A percentile compares a stretch with the other conserved stretches of the same genome.
phyloP scores from a whole-genome alignment of 2,797 vertebrate genomes.

The Antennarius maculatus region DNA sequence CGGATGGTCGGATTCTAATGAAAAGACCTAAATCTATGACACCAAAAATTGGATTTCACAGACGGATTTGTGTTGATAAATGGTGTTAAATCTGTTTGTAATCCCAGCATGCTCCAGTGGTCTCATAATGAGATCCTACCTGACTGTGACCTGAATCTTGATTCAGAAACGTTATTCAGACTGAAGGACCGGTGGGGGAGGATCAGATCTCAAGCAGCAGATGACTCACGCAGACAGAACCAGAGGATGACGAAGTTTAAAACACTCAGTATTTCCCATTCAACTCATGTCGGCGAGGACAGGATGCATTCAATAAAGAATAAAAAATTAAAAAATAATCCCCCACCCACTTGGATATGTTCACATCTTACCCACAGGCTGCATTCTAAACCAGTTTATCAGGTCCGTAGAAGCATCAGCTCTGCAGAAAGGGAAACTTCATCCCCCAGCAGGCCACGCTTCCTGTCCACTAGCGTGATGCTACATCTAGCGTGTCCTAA shows the following conservation, averaged over 20 bases:
- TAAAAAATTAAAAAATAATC: neutral
- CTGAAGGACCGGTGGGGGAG: neutral
- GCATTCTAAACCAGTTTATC: constrained; percentile 25
- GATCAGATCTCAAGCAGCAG: constrained; percentile 1
- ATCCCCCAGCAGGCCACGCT: neutral
- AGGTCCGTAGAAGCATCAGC: neutral
- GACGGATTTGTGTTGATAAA: neutral
- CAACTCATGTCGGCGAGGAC: neutral
- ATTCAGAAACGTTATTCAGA: constrained; percentile 11
- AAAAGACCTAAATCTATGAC: neutral
- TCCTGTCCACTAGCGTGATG: constrained; percentile 4
- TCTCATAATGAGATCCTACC: constrained; percentile 27
- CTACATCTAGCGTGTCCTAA: constrained; percentile 6
- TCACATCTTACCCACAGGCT: neutral
- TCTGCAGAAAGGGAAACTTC: neutral
- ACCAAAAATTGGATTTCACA: constrained; percentile 2
- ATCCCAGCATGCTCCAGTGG: constrained; percentile 20
- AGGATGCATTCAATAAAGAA: neutral
- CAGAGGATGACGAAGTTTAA: neutral
- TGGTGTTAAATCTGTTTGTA: constrained; percentile 8
- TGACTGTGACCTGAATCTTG: constrained; percentile 20
- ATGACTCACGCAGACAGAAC: neutral
- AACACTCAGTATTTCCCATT: neutral
- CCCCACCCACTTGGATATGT: neutral
- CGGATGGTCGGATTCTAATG: too few species aligned